Base-by-base conservation (phyloP, 2,888 invertebrate genomes). In the Chironomus riparius region DNA sequence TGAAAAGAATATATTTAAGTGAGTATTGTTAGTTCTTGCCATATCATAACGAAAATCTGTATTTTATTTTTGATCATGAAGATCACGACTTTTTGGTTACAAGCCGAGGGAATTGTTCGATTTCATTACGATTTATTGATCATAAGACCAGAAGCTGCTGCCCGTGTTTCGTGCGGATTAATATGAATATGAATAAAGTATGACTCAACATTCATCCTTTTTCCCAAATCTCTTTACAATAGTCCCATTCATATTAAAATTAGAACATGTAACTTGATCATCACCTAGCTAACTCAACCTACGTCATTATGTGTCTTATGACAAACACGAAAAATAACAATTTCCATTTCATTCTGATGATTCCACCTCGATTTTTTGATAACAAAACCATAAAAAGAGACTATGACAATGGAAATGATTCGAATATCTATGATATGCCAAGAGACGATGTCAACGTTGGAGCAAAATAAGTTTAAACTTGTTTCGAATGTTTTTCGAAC, bases 1-100 rank as follows among this genome's bases (percentile, higher is more conserved):
- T 38, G 50, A 50, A 50, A 50, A 50, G 50, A 13, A 56, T 56
- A 56, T 15, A n/a, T 38, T 38, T 38, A 38, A 38, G 38, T 38
- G 38, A 38, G 38, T 38, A 38, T 38, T 38, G 38, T 38, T 38
- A 38, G 38, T 38, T 38, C 56, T 18, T 56, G 18, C 15, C 18
- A 15, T 56, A 56, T 56, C 56, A 18, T 56, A 56, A 56, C 56
- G 18, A 56, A 56, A 56, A 56, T 38, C 28, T 24, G 18, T 21
- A 12, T 38, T 48, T 47, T 70, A 48, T 48, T 50, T 71, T 73
- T 73, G 72, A 72, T 72, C 62, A 72, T 72, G 72, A 38, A 47
- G 50, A 62, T 72, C 72, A 72, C 62, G 72, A 72, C 38, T 68
- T 74, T 65, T 21, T 13, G n/a, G 47, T 56, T 56, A 56, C 56